A percentile compares a stretch with the other conserved stretches of the same genome.
These are phyloP conservation scores for Dryobotodes eremita DNA, from an alignment of 2,888 invertebrate genomes.

Conservation along the genomic window DNA sequence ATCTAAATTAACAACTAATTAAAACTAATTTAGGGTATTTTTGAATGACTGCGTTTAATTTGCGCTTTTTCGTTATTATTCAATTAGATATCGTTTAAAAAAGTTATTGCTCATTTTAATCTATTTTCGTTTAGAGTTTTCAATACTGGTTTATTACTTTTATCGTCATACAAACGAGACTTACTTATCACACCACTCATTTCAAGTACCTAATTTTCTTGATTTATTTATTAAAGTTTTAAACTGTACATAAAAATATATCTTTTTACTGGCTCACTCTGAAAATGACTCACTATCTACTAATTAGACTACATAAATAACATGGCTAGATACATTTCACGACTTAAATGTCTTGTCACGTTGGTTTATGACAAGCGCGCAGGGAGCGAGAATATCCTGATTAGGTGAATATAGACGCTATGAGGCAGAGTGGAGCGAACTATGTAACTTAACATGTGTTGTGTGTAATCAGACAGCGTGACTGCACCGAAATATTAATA, in stretches of 20 bases:
- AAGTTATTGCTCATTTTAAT: constrained; percentile 1
- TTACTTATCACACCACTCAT: background rate
- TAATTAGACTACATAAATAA: background rate
- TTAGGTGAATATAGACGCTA: background rate
- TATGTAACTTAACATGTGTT: background rate
- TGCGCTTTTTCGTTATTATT: constrained; percentile 3
- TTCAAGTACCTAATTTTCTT: background rate
- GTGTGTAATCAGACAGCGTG: background rate
- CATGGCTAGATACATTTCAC: background rate
- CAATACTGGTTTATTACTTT: constrained; percentile 2
- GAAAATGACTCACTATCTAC: background rate
- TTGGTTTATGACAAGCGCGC: constrained; percentile 8
- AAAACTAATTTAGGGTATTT: constrained; percentile 25
- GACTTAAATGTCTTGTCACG: constrained; percentile 2
- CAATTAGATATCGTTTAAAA: constrained; percentile 4
- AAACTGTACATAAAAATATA: no score
- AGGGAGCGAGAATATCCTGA: background rate
- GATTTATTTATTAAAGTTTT: background rate
- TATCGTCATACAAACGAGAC: background rate
- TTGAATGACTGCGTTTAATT: constrained; percentile 19
- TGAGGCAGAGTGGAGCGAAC: background rate
- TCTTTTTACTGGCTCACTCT: background rate
- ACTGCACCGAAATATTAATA: constrained; percentile 35
- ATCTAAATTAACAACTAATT: constrained; percentile 32
- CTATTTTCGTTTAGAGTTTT: background rate